Percentiles rank a stretch among this genome's conserved stretches.
phyloP scores from a whole-genome alignment of 2,113 vertebrate species.

The Tetraodon nigroviridis region DNA sequence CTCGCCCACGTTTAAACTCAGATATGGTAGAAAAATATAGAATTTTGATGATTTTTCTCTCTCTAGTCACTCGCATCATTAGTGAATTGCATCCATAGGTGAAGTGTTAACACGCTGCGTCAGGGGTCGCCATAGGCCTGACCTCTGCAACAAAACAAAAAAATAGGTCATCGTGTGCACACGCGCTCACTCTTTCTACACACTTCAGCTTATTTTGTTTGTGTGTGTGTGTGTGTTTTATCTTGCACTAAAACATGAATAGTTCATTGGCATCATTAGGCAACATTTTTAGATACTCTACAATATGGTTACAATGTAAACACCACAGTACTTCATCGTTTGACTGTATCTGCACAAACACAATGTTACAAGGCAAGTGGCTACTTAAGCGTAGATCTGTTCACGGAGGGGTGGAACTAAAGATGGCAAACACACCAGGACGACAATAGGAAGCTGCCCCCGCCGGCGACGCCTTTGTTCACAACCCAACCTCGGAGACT shows the following conservation, averaged over 20 bases:
- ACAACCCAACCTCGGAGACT: conserved; percentile 9
- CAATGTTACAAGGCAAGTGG: conserved; percentile 78
- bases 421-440: conserved; percentile 56
- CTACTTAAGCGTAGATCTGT: conserved; percentile 76
- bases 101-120: conserved; percentile 55
- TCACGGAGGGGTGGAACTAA: conserved; percentile 42
- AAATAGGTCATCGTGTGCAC: conserved; percentile 41
- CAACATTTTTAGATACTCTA: conserved; percentile 69
- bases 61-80: conserved; percentile 71
- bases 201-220: conserved; percentile 62
- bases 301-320: conserved; percentile 76
- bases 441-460: conserved; percentile 38
- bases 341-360: conserved; percentile 72
- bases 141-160: conserved; percentile 45
- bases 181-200: conserved; percentile 53
- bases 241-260: conserved; percentile 68
- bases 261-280: conserved; percentile 76
- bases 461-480: conserved; percentile 65
- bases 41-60: conserved; percentile 75
- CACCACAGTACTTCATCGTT: conserved; percentile 73
- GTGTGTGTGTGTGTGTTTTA: conserved; percentile 21
- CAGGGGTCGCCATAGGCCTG: conserved; percentile 63
- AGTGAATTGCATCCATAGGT: conserved; percentile 71
- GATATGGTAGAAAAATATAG: conserved; percentile 83
- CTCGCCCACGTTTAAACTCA: conserved; percentile 69